These are phyloP conservation scores for Pavo muticus DNA, from an alignment of 2,113 vertebrate genomes.

Conservation along the genomic window DNA sequence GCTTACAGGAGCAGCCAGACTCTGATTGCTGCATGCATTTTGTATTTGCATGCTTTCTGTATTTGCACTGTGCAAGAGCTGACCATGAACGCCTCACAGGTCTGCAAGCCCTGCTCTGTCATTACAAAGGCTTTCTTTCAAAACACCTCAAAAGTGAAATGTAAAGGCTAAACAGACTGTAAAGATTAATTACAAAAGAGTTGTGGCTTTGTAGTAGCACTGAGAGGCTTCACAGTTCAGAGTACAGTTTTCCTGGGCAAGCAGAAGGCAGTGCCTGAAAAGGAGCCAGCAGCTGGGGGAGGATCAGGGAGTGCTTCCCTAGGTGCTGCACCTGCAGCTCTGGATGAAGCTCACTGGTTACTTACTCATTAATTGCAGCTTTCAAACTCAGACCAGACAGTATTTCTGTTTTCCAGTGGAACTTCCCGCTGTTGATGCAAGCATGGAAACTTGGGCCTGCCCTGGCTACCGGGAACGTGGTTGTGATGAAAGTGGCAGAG, in stretches of 20 bases:
- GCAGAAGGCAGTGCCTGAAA: background rate
- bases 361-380: background rate
- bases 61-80: background rate
- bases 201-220: background rate
- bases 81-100: rapidly evolving
- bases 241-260: background rate
- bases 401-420: slow-evolving; percentile 85
- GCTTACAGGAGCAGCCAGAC: background rate
- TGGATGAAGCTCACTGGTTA: background rate
- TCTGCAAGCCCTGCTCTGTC: background rate
- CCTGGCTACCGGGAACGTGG: slow-evolving; percentile 93
- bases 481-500: slow-evolving; percentile 96
- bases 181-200: background rate
- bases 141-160: rapidly evolving
- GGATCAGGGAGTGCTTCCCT: background rate
- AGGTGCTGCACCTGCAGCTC: background rate
- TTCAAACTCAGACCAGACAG: background rate
- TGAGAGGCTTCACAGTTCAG: background rate
- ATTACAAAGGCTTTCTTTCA: background rate
- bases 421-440: slow-evolving; percentile 95
- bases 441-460: slow-evolving; percentile 96
- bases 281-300: background rate
- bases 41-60: background rate
- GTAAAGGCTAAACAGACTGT: background rate
- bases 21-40: background rate